phyloP scores from a whole-genome alignment of 2,797 vertebrate species.

The Hyperoplus immaculatus region DNA sequence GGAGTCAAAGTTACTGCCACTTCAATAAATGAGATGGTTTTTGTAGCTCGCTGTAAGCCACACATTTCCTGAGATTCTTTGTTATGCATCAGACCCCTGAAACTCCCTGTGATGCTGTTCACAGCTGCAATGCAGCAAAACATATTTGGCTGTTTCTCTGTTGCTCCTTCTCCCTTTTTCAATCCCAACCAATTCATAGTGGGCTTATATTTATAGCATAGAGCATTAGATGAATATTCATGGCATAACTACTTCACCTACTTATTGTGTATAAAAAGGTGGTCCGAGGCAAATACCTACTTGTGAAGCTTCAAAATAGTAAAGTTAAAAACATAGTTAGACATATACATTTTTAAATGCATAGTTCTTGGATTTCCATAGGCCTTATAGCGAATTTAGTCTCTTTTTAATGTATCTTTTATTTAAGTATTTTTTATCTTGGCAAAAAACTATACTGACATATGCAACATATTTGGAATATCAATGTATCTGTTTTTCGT shows the following conservation, averaged over 20 bases:
- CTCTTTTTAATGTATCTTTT: background rate
- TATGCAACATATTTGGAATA: background rate
- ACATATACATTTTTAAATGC: constrained; percentile 1
- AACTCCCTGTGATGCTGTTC: constrained; percentile 52
- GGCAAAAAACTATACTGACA: background rate
- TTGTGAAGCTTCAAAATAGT: background rate
- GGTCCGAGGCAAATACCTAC: constrained; percentile 8
- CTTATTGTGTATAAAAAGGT: background rate
- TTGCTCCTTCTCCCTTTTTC: constrained; percentile 23
- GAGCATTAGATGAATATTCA: constrained; percentile 34
- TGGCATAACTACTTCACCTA: constrained; percentile 8
- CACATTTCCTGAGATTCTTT: constrained; percentile 9
- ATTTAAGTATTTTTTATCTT: background rate
- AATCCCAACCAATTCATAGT: constrained; percentile 29
- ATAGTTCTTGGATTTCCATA: constrained; percentile 8
- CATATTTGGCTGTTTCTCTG: constrained; percentile 26
- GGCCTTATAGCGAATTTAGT: background rate
- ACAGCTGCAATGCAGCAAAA: constrained; percentile 76
- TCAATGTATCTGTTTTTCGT: background rate
- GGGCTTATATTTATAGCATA: constrained; percentile 26
- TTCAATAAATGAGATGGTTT: constrained; percentile 4
- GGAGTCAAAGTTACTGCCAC: background rate
- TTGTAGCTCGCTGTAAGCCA: constrained; percentile 15
- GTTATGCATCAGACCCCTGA: constrained; percentile 25
- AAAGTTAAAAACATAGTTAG: background rate